Conservation (phyloP, 2,113 vertebrate species). For the Penelope pileata region DNA sequence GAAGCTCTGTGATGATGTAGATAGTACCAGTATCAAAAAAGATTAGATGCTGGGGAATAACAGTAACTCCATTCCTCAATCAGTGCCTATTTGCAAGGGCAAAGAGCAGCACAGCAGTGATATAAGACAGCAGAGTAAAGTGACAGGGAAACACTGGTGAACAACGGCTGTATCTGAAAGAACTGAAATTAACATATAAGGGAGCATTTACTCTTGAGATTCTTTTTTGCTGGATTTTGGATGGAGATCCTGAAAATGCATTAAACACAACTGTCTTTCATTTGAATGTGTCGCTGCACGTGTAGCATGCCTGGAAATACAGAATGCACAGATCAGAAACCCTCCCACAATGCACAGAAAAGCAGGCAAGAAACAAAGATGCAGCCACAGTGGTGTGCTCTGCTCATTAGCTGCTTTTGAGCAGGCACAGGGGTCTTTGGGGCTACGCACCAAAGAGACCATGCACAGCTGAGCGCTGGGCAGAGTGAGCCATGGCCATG, state of each 20-base stretch:
- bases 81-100: neutral
- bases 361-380: neutral
- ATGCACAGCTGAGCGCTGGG: accelerated
- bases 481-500: neutral
- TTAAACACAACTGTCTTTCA: neutral
- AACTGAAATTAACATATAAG: neutral
- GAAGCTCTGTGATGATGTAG: neutral
- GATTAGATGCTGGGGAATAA: neutral
- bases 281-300: neutral
- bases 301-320: neutral
- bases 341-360: neutral
- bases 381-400: neutral
- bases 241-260: neutral
- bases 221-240: neutral
- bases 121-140: neutral
- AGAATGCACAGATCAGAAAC: neutral
- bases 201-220: neutral
- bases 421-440: neutral
- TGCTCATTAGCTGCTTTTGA: neutral
- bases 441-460: neutral
- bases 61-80: neutral
- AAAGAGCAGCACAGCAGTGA: neutral
- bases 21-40: neutral
- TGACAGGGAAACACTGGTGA: neutral
- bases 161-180: neutral